Evolutionary conservation across 2,888 invertebrate species (phyloP).

Genomic region (Eristalinus sepulchralis): DNA sequence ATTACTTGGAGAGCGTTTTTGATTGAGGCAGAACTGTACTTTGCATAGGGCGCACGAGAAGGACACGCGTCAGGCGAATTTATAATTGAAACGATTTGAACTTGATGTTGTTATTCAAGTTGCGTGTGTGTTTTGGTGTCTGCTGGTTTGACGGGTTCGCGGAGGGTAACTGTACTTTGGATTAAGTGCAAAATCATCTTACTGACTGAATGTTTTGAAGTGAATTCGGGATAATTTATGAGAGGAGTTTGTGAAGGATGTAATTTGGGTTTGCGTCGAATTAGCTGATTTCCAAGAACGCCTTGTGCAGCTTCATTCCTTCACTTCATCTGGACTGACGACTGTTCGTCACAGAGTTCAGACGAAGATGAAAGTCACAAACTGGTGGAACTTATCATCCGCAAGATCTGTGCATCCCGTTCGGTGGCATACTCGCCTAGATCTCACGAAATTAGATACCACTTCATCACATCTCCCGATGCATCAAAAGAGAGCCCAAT

Average conservation of each 20-base stretch:
- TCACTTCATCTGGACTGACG: too few relatives aligned
- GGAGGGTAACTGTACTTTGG: not conserved
- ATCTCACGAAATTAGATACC: not conserved
- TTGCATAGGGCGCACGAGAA: slow-evolving; percentile 10
- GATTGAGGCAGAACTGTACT: slow-evolving; percentile 42
- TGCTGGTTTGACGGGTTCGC: not conserved
- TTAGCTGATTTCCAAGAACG: too few relatives aligned
- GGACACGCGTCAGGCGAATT: slow-evolving; percentile 50
- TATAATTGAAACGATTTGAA: not conserved
- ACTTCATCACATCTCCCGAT: not conserved
- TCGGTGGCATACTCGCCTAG: not conserved
- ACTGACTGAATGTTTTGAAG: not conserved
- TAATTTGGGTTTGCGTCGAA: too few relatives aligned
- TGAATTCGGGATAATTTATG: too few relatives aligned
- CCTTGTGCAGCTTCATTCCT: too few relatives aligned
- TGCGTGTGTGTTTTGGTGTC: not conserved
- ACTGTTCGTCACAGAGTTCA: too few relatives aligned
- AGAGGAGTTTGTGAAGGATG: too few relatives aligned
- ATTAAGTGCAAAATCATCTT: not conserved
- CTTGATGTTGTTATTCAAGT: not conserved
- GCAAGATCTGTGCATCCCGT: not conserved
- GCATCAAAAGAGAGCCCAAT: not conserved
- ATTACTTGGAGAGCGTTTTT: slow-evolving; percentile 41
- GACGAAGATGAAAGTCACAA: too few relatives aligned
- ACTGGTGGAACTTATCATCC: not conserved